These are phyloP conservation scores for Drosophila barbarae DNA, from an alignment of 2,888 invertebrate genomes.

Conservation along the genomic window DNA sequence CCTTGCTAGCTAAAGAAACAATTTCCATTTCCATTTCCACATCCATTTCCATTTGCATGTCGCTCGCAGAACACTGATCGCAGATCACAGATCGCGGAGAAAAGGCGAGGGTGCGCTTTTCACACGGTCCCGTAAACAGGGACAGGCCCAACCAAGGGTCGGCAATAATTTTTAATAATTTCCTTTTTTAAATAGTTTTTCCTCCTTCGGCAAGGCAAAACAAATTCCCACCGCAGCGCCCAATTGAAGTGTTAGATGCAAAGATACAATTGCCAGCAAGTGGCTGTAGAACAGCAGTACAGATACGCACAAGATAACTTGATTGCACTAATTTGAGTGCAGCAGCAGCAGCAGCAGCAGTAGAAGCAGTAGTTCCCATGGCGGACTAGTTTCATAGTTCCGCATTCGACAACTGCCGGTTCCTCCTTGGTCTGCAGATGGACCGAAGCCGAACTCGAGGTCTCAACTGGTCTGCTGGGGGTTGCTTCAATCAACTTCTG, in stretches of 20 bases:
- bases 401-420: slow-evolving; percentile 73
- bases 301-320: slow-evolving; percentile 72
- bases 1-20: slow-evolving; percentile 47
- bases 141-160: slow-evolving; percentile 39
- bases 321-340: slow-evolving; percentile 75
- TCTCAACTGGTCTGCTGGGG: slow-evolving; percentile 64
- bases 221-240: slow-evolving; percentile 67
- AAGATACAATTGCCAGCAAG: slow-evolving; percentile 69
- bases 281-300: slow-evolving; percentile 45
- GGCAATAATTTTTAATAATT: slow-evolving; percentile 76
- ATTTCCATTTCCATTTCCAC: slow-evolving; percentile 41
- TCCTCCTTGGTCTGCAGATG: slow-evolving; percentile 58
- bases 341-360: slow-evolving; percentile 9
- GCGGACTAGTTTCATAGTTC: slow-evolving; percentile 64
- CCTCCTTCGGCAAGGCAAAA: slow-evolving; percentile 42
- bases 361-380: slow-evolving; percentile 52
- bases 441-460: slow-evolving; percentile 19
- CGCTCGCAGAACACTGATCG: slow-evolving; percentile 10
- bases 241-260: slow-evolving; percentile 73
- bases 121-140: slow-evolving; percentile 55
- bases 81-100: slow-evolving; percentile 33
- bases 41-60: slow-evolving; percentile 38
- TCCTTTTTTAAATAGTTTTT: slow-evolving; percentile 75
- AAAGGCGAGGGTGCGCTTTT: slow-evolving; percentile 61
- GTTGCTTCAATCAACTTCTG: slow-evolving; percentile 77